Base-by-base conservation (phyloP, 2,797 vertebrate species). In the Pogoniulus pusillus region DNA sequence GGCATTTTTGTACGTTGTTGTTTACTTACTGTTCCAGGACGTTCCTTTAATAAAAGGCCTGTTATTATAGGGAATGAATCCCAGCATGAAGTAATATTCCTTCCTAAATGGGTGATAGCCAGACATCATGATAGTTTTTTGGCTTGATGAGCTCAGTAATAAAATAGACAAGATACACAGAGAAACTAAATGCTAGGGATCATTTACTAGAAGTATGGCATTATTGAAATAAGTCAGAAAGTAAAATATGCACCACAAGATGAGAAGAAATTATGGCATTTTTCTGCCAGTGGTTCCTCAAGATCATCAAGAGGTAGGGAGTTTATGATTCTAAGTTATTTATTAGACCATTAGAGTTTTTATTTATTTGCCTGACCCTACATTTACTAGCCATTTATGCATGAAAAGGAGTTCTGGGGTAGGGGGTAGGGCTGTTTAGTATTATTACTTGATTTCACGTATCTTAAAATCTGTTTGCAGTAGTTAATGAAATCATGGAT, bases 1-100 rank as follows among this genome's bases (percentile, higher is more conserved):
- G 91, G 94, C 91, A 59, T 86, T 95, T 96, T 92, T 94, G 88
- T 94, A 94, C 95, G 77, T 57, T 91, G 72, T 7, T 65, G 83
- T 92, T 95, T 94, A 92, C 78, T 85, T 82, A 81, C 65, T 87
- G 93, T 94, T 94, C 81, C 57, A n/a, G 69, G 78, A 92, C 87
- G 90, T 93, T 96, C 86, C 94, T 95, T 93, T 91, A 95, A 94
- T 95, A 95, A 94, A 95, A 94, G 93, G 35, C 20, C 69, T 66
- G 88, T 85, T 96, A 92, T 92, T 93, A 86, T 54, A 72, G 90
- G 23, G 30, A 90, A 90, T 84, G 92, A 91, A 92, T 90, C 58
- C 34, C 83, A 94, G 75, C 34, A 81, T 89, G 81, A 80, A 93
- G 70, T 80, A 78, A 85, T 85, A 87, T 53, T 60, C 41, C 59